Base-by-base conservation (phyloP, 2,888 invertebrate species). In the Julus scanicus region DNA sequence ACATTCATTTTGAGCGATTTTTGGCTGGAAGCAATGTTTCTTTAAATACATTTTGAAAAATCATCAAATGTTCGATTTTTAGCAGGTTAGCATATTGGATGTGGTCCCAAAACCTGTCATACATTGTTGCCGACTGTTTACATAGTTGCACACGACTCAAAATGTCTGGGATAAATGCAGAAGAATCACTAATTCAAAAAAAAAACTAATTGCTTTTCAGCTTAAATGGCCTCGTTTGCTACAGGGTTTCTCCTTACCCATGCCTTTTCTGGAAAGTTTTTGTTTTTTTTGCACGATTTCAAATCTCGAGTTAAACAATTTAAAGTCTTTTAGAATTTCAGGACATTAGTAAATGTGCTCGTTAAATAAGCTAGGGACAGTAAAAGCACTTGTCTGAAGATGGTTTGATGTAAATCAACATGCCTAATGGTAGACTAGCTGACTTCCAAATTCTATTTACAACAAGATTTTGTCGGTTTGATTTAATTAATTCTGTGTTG, bases 121-220 rank as follows among this genome's bases (percentile, higher is more conserved):
- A 9, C 48, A 71, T 29, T 63, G 17, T 17, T 71, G 20, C 11
- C 9, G 20, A 63, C 57, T 71, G n/a, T n/a, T n/a, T n/a, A n/a
- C n/a, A n/a, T n/a, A n/a, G n/a, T 71, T 20, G 71, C 71, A 71
- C 20, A 71, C 71, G 71, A 1, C 29, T 71, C 29, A 8, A 17
- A 29, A 0, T 9, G 20, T 9, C 29, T 71, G n/a, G 29, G 8
- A 71, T 6, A 3, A 8, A 29, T 71, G 71, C 6, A 63, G n/a
- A 5, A 4, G n/a, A n/a, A n/a, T 63, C 20, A 20, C n/a, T 53
- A 53, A 53, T 53, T 13, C 15, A 53, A 15, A 53, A 53, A 53
- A 53, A 53, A 6, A 63, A 63, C n/a, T 63, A 63, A 63, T 63
- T 63, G n/a, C 63, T 63, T 63, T 63, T 63, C n/a, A 63, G n/a